These are phyloP conservation scores for Cygnus buccinator DNA, from an alignment of 2,113 vertebrate species.

Conservation along the genomic window DNA sequence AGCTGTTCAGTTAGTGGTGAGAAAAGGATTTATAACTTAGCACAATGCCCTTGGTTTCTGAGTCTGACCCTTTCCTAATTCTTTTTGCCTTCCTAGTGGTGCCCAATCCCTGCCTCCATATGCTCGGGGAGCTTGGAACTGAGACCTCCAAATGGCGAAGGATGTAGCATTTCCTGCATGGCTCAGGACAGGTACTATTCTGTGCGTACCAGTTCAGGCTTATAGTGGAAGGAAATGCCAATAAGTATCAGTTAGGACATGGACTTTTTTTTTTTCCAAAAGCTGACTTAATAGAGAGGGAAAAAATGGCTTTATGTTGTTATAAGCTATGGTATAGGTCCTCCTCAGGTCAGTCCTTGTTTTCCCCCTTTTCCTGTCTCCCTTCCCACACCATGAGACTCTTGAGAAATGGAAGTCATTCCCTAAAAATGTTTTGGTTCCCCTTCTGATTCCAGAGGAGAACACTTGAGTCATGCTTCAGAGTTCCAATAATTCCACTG, in stretches of 20 bases:
- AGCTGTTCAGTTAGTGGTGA: neutral
- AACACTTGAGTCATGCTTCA: neutral
- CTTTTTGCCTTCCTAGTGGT: neutral
- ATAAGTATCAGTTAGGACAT: neutral
- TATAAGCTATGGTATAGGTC: neutral
- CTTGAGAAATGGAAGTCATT: neutral
- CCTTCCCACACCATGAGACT: neutral
- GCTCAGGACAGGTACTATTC: neutral
- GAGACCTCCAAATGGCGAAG: neutral
- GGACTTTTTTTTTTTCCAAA: neutral
- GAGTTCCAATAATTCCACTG: neutral
- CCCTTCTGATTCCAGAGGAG: neutral
- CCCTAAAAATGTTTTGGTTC: neutral
- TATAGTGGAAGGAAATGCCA: neutral
- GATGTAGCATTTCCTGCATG: neutral
- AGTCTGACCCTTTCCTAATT: neutral
- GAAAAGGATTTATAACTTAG: neutral
- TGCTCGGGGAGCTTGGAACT: neutral
- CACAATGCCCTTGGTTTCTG: neutral
- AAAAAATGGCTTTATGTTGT: neutral
- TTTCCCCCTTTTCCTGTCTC: neutral
- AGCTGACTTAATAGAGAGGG: neutral
- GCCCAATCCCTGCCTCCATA: neutral
- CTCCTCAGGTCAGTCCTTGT: neutral
- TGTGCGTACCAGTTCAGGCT: neutral